Percentiles rank a stretch among this genome's conserved stretches.
These are phyloP conservation scores for Stichodactyla mertensii DNA, from an alignment of 64 coral and sea anemone species.

Conservation along the genomic window DNA sequence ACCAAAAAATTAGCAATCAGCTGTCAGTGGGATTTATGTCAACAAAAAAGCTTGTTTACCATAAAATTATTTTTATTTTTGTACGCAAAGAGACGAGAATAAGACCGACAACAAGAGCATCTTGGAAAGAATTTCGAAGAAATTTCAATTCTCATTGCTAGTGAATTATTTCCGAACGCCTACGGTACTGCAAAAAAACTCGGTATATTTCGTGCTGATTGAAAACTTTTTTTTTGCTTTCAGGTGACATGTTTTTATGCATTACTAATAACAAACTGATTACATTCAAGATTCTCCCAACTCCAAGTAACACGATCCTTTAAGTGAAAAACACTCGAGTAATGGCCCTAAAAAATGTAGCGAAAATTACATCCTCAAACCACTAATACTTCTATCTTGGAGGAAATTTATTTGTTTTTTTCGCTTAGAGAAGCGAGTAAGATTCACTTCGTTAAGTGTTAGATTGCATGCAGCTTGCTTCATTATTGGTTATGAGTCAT, in stretches of 20 bases:
- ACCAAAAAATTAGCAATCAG: not conserved
- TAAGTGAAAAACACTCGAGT: not conserved
- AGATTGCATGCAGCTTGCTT: constrained; percentile 1
- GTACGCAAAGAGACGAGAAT: not conserved
- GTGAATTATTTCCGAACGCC: not conserved
- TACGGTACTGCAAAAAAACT: not conserved
- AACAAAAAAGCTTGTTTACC: not conserved
- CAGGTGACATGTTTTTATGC: not conserved
- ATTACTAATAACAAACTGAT: not conserved
- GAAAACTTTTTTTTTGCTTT: not conserved
- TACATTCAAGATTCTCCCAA: not conserved
- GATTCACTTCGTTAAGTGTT: too few relatives aligned
- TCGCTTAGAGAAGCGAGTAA: not conserved
- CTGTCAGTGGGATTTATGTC: not conserved
- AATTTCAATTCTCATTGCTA: too few relatives aligned
- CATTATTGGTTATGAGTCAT: not conserved
- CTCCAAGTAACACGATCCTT: not conserved
- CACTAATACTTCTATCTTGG: not conserved
- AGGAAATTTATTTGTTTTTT: not conserved
- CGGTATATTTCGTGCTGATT: not conserved
- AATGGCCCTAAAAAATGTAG: not conserved
- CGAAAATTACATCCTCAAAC: not conserved
- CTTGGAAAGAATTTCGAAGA: not conserved
- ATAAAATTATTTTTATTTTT: not conserved
- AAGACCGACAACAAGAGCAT: not conserved